A percentile compares a stretch with the other conserved stretches of the same genome.
phyloP scores from a whole-genome alignment of 92 coral and sea anemone species.

The Metridium senile region DNA sequence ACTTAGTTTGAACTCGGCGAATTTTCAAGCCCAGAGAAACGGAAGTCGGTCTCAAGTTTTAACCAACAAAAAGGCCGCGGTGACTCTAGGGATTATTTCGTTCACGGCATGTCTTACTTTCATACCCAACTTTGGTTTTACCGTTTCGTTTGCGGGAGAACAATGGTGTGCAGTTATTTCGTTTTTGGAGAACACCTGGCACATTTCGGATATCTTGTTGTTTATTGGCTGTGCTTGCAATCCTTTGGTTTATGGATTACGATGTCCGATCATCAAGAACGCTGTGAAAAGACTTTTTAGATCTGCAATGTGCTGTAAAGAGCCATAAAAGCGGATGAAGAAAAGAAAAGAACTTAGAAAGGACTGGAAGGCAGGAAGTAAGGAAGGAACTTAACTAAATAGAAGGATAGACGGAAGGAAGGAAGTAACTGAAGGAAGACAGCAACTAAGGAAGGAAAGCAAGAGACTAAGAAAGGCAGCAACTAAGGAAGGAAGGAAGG shows the following conservation, averaged over 20 bases:
- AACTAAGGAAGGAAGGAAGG: too few species aligned
- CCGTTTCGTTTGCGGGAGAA: background rate
- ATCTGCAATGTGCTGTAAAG: background rate
- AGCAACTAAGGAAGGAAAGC: too few species aligned
- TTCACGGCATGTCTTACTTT: background rate
- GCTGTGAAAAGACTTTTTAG: background rate
- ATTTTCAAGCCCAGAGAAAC: background rate
- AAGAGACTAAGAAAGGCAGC: too few species aligned
- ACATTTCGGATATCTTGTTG: background rate
- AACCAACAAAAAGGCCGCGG: conserved; percentile 1
- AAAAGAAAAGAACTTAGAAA: too few species aligned
- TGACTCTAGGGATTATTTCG: background rate
- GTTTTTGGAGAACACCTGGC: background rate
- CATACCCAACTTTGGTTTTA: background rate
- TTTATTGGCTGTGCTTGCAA: conserved; percentile 8
- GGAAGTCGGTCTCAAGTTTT: background rate
- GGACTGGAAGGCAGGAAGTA: too few species aligned
- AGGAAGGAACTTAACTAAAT: too few species aligned
- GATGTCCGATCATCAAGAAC: background rate
- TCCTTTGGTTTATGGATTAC: conserved; percentile 11
- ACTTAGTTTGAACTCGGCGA: background rate
- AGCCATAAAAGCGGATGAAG: too few species aligned
- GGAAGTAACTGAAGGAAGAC: too few species aligned
- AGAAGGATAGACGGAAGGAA: too few species aligned
- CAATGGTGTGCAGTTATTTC: background rate